Conservation (phyloP, 1,140 invertebrate species). For the Sarcophaga bullata region DNA sequence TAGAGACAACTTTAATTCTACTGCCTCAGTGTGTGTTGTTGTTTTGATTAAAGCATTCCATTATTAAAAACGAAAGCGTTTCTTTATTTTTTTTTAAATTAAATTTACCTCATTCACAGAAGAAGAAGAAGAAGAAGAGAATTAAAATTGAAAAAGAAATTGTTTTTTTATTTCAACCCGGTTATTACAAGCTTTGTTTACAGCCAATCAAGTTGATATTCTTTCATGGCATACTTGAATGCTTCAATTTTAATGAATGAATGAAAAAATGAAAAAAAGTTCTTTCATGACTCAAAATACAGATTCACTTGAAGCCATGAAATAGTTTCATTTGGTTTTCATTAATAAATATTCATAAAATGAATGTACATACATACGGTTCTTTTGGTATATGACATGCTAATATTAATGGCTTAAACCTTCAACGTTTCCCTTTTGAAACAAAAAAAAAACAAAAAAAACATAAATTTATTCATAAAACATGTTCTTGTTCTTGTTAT, state of each 20-base stretch:
- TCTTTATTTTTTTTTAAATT: conserved; percentile 2
- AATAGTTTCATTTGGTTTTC: neutral
- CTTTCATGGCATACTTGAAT: neutral
- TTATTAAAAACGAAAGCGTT: conserved; percentile 28
- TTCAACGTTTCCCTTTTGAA: conserved; percentile 1
- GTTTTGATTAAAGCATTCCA: conserved; percentile 6
- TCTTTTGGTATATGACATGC: too few relatives aligned
- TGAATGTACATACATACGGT: neutral
- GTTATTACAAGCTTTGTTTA: too few relatives aligned
- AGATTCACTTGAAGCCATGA: too few relatives aligned
- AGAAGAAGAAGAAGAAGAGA: too few relatives aligned
- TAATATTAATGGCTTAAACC: neutral
- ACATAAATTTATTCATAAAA: too few relatives aligned
- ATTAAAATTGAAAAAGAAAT: too few relatives aligned
- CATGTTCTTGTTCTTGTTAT: neutral
- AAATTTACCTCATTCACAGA: neutral
- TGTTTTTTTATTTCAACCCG: too few relatives aligned
- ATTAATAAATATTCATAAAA: conserved; percentile 16
- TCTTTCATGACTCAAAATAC: too few relatives aligned
- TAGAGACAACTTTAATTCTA: too few relatives aligned
- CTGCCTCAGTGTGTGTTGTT: neutral
- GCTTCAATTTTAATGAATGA: neutral
- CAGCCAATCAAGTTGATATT: neutral
- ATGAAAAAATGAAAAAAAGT: neutral
- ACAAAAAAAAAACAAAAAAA: neutral